These are phyloP conservation scores for Archocentrus centrarchus DNA, from an alignment of 2,113 vertebrate genomes.

Conservation along the genomic window DNA sequence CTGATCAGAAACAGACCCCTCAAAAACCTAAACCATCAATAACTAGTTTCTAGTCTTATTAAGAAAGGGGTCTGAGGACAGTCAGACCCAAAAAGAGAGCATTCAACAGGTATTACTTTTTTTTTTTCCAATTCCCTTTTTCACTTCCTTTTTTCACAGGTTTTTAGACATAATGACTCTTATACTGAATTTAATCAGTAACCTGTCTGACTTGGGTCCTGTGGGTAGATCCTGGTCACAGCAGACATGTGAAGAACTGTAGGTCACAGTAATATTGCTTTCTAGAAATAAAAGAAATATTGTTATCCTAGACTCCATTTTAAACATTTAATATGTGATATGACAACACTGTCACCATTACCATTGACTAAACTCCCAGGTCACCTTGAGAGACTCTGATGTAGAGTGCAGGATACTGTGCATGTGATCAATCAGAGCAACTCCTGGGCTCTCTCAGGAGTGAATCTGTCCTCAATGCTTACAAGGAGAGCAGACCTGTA, in stretches of 20 bases:
- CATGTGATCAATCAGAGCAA: constrained; percentile 56
- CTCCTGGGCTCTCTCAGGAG: constrained; percentile 23
- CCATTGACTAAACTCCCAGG: neutral
- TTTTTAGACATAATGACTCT: neutral
- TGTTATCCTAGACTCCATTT: neutral
- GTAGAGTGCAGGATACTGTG: constrained; percentile 9
- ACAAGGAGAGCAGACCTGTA: constrained; percentile 26
- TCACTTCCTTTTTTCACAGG: no score
- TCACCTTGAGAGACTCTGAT: constrained; percentile 58
- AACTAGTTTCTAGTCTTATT: neutral
- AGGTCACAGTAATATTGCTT: neutral
- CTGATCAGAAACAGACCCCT: neutral
- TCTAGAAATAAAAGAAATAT: neutral
- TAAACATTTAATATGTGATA: neutral
- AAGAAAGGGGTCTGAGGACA: neutral
- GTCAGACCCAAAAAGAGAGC: neutral
- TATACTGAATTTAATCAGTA: neutral
- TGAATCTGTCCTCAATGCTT: constrained; percentile 41
- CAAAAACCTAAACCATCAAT: neutral
- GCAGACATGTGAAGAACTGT: neutral
- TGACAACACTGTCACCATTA: neutral
- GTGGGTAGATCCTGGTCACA: neutral
- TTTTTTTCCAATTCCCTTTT: no score
- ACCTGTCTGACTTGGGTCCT: neutral
- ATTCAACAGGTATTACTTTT: neutral